Conservation (phyloP, 2,888 invertebrate species). For the Melanostoma mellinum region DNA sequence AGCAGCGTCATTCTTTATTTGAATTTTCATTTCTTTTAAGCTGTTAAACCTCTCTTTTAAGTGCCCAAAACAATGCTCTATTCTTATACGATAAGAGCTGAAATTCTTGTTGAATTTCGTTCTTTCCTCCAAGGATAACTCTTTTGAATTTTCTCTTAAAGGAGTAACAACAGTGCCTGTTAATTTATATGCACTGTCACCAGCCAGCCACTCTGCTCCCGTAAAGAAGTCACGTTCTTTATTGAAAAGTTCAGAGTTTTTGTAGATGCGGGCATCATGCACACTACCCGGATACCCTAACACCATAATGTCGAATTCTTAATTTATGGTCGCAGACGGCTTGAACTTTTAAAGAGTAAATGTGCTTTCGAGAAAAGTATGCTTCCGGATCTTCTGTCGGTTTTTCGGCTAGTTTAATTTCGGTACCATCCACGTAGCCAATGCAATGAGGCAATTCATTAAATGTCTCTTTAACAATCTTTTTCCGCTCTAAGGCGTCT, state of each 20-base stretch:
- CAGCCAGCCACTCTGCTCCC: conserved; percentile 55
- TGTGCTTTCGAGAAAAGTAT: conserved; percentile 54
- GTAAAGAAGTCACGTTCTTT: conserved; percentile 17
- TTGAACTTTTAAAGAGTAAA: conserved; percentile 53
- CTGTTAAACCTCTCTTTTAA: no score
- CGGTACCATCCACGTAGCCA: conserved; percentile 55
- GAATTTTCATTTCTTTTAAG: no score
- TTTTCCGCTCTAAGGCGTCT: conserved; percentile 2
- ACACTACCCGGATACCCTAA: background rate
- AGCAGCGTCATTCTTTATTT: no score
- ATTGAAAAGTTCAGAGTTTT: conserved; percentile 46
- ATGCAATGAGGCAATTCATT: conserved; percentile 52
- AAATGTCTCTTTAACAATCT: conserved; percentile 10
- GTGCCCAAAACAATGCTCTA: no score
- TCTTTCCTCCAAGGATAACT: no score
- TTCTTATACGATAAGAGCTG: no score
- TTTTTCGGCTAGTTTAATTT: conserved; percentile 63
- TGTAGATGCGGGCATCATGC: conserved; percentile 12
- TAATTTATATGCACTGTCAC: conserved; percentile 35
- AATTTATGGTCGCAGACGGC: conserved; percentile 43
- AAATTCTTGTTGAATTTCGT: no score
- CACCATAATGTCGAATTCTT: conserved; percentile 46
- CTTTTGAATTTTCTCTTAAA: background rate
- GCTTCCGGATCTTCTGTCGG: conserved; percentile 40
- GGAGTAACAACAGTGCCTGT: background rate